phyloP scores from a whole-genome alignment of 2,113 vertebrate genomes.

The Pardalotus punctatus region DNA sequence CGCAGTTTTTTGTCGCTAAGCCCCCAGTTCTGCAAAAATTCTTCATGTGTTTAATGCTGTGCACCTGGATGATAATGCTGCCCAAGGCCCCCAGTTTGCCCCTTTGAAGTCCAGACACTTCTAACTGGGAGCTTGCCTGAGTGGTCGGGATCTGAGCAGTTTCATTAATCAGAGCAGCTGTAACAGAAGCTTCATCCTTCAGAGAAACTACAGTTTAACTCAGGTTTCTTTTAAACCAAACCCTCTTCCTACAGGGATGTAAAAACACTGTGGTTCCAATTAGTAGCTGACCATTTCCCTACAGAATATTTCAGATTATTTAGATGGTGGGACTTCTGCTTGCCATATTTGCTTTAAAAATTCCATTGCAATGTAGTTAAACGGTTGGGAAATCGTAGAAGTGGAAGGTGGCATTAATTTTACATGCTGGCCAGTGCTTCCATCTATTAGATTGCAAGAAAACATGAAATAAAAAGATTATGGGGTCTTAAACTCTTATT shows the following conservation, averaged over 20 bases:
- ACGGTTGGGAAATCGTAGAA: not conserved
- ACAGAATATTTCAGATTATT: constrained; percentile 57
- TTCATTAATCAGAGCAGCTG: not conserved
- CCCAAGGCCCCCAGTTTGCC: not conserved
- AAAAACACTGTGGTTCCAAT: constrained; percentile 64
- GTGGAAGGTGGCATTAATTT: constrained; percentile 38
- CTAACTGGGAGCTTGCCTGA: not conserved
- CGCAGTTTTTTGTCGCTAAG: not conserved
- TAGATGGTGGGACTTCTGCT: constrained; percentile 45
- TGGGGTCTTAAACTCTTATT: constrained; percentile 36
- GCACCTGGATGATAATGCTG: not conserved
- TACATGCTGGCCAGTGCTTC: not conserved
- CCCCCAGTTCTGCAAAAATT: not conserved
- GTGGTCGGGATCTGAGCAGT: not conserved
- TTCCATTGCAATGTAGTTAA: not conserved
- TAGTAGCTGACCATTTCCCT: constrained; percentile 66
- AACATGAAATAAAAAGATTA: constrained; percentile 52
- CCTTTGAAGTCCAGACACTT: not conserved
- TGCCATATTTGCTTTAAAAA: constrained; percentile 46
- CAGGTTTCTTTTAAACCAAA: not conserved
- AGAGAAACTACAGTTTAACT: not conserved
- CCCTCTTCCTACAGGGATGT: constrained; percentile 37
- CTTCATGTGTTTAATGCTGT: rapidly evolving
- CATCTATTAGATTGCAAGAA: constrained; percentile 28
- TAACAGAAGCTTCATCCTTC: not conserved